Evolutionary conservation across 2,888 invertebrate genomes (phyloP), one percentile per base, ranked within the genome.

Genomic region (Netelia melanura): DNA sequence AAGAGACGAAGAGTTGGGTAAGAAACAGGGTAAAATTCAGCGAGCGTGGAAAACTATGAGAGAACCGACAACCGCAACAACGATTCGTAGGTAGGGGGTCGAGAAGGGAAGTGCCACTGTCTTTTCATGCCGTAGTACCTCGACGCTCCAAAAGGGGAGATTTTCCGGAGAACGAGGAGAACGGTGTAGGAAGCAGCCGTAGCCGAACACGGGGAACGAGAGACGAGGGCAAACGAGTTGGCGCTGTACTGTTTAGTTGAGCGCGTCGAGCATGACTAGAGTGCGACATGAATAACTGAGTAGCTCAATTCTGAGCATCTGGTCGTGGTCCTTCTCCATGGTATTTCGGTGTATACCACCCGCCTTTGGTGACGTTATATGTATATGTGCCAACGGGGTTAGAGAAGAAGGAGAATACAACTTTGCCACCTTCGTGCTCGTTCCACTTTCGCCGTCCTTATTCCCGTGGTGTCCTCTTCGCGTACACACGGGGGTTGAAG

Each of bases 221-320:
- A 76, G 82, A 82, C 79, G 80, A 72, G 87, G 85, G 86, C 87
- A 88, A 89, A 90, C 89, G 88, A 89, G 90, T 87, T 88, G 88
- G 89, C 84, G 88, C 87, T 87, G 85, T 86, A 88, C 90, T 91
- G 92, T 92, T 93, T 93, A 90, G 90, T 90, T 89, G 90, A 90
- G 89, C 90, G 87, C 86, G 89, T 90, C 89, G 90, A 89, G 91
- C 92, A 92, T 91, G 93, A 91, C 91, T 90, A 86, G 90, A 90
- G 90, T 91, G 90, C 92, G 93, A 92, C 93, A 91, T 91, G 93
- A 93, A 93, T 93, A 93, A 92, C 92, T 91, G 92, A 93, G 91
- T 89, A 91, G 93, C 90, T 89, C 90, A 89, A 90, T 91, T 88
- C 87, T 88, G 83, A 79, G 87, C 84, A 87, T 87, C 88, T 88